Evolutionary conservation across 2,113 vertebrate species (phyloP), one percentile per base, ranked within the genome.

Genomic region (Saguinus midas): DNA sequence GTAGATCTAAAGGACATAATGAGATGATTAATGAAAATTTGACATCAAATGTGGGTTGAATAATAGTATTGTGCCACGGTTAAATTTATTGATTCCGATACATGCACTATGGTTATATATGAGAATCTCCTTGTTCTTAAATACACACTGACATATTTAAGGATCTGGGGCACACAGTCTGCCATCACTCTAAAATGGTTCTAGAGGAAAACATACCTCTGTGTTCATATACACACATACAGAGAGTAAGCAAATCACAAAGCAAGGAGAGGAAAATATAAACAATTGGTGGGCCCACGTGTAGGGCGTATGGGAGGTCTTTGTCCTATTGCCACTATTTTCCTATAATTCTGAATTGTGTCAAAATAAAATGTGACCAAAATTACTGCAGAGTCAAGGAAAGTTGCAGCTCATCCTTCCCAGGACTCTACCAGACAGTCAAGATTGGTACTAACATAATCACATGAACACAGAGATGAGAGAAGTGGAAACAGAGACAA

Each of bases 331-430:
- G 45, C 58, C 13, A 37, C 55, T 6, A 1, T 35, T 95, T 82
- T 75, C 57, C 64, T 40, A 9, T 37, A 29, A 35, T 70, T 79
- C n/a, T 89, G 40, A 85, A 91, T 61, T 37, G 48, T n/a, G 25
- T 57, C 35, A 75, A 89, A 95, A 80, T 79, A 43, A 85, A 95
- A 80, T 68, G 37, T 85, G 17, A 84, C 17, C 68, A 45, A 94
- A 86, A 37, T 64, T 88, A 66, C 27, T 43, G 50, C 50, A 84
- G 45, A 66, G 37, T 40, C 20, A 87, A 89, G 21, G 43, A 75
- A 78, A 85, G 45, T 43, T 66, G 18, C 37, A 43, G 1, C 17
- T 79, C n/a, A 6, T 66, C 50, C 25, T 48, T 64, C 5, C 58
- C 23, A 52, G 43, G 73, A 57, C 27, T 37, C 91, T 93, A 20